These are phyloP conservation scores for Rhynchomys soricoides DNA, from an alignment of 2,113 vertebrate genomes.

Conservation along the genomic window DNA sequence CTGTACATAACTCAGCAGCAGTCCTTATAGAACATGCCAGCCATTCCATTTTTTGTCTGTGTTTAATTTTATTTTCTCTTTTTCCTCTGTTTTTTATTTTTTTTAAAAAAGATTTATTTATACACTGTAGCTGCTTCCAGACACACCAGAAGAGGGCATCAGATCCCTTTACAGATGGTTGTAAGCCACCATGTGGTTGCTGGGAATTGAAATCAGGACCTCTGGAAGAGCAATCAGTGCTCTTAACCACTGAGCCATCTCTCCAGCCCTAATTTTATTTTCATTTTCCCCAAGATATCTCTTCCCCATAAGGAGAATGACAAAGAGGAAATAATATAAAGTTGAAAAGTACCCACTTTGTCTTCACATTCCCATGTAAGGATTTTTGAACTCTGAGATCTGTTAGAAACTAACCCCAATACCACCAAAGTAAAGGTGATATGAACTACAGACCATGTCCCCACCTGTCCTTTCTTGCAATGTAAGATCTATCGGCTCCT, in stretches of 20 bases:
- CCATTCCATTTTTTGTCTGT: too few relatives aligned
- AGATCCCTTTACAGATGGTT: too few relatives aligned
- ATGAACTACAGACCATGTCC: not conserved
- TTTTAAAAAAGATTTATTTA: too few relatives aligned
- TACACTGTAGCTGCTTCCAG: too few relatives aligned
- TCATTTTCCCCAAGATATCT: not conserved
- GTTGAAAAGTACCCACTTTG: not conserved
- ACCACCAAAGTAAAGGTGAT: not conserved
- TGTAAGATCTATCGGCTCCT: not conserved
- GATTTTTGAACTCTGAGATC: not conserved
- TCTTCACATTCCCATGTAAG: not conserved
- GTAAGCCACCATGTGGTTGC: too few relatives aligned
- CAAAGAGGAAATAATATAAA: not conserved
- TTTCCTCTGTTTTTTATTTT: too few relatives aligned
- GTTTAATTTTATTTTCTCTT: too few relatives aligned
- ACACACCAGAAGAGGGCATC: too few relatives aligned
- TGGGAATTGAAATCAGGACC: too few relatives aligned
- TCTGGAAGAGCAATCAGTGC: too few relatives aligned
- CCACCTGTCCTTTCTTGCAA: not conserved
- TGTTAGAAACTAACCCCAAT: not conserved
- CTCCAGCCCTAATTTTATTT: too few relatives aligned
- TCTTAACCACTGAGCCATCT: too few relatives aligned
- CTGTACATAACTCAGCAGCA: not conserved
- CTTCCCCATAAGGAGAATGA: not conserved
- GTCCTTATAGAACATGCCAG: not conserved